Evolutionary conservation across 2,113 vertebrate genomes (phyloP).

Genomic region (Neodontobutis hainanensis): DNA sequence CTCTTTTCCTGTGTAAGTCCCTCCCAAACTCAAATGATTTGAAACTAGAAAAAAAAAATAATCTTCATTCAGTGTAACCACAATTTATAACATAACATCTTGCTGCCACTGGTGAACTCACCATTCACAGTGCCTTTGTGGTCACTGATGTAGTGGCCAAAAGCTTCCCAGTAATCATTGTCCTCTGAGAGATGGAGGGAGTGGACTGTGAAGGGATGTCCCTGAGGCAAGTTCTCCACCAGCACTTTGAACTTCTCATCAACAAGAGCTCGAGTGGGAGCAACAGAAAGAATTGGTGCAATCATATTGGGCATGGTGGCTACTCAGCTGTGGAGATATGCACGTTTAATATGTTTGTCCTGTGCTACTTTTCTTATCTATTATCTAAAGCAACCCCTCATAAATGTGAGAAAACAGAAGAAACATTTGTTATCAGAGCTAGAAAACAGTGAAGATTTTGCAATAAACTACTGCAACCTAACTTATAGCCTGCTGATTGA

Average conservation of each 20-base stretch:
- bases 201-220: constrained; percentile 61
- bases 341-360: too few species aligned
- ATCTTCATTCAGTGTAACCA: background rate
- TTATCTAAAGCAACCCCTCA: too few species aligned
- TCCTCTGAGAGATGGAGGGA: constrained; percentile 71
- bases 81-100: background rate
- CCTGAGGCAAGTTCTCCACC: constrained; percentile 66
- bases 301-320: constrained; percentile 2
- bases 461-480: too few species aligned
- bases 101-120: constrained; percentile 20
- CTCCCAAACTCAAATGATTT: constrained; percentile 69
- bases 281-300: constrained; percentile 46
- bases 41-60: constrained; percentile 63
- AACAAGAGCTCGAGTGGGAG: constrained; percentile 65
- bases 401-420: too few species aligned
- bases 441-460: too few species aligned
- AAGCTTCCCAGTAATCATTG: constrained; percentile 74
- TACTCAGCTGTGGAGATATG: constrained; percentile 15
- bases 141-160: constrained; percentile 72
- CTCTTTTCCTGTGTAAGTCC: constrained; percentile 74
- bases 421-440: too few species aligned
- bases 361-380: too few species aligned
- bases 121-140: constrained; percentile 63
- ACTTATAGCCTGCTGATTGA: too few species aligned
- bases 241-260: constrained; percentile 67